Base-by-base conservation (phyloP, 2,113 vertebrate species). In the Cryptotis parvus region DNA sequence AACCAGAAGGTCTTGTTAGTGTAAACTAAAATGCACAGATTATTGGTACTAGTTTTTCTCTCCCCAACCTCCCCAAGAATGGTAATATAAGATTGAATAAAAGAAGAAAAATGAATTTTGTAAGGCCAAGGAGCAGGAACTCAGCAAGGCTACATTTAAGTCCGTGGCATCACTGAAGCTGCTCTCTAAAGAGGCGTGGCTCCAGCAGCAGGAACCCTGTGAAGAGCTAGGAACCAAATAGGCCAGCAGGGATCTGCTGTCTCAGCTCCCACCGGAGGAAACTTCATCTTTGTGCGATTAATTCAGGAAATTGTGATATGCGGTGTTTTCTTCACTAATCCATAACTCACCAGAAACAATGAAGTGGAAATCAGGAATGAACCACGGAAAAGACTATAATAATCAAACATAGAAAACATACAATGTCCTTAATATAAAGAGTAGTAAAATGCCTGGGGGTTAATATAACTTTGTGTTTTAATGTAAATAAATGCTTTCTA, bases 211-310 rank as follows among this genome's bases (percentile, higher is more conserved):
- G 3, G 74, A 87, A 90, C 86, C 78, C 65, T 61, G 24, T 78
- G 78, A n/a, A 49, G 24, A 94, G 77, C 49, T 72, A 84, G 41
- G 41, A 43, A 87, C 7, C 33, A 94, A 37, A 26, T 11, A 76
- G 73, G 85, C 58, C 24, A 85, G 29, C 26, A 69, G 78, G 68
- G 39, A 76, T 75, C 87, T 65, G 12, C 10, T 55, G 7, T 22
- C 75, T 69, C 31, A 43, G 31, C 33, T 43, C 45, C 66, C 26
- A 91, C 43, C 52, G 78, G 78, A 83, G 66, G 24, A 89, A 29
- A n/a, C 22, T 74, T 74, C 75, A 29, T 79, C 45, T 65, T 92
- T 91, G 5, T 82, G 11, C 92, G 63, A 83, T 70, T 70, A 90
- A 92, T 70, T 55, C 73, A 70, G 49, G n/a, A 92, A 80, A 87